Base-by-base conservation (phyloP, 2,888 invertebrate species). In the Sturmia bella region DNA sequence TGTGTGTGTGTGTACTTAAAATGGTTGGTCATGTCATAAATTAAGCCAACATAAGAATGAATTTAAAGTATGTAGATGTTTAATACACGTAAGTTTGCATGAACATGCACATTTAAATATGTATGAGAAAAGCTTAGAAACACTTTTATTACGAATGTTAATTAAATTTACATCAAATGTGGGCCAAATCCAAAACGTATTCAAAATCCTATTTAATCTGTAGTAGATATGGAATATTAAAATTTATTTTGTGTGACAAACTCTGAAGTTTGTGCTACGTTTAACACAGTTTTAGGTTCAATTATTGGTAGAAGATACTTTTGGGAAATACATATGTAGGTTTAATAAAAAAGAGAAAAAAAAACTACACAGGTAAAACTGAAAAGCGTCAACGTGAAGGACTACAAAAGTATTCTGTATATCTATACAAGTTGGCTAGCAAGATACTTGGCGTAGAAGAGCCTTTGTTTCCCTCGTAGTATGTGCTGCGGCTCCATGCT, bases 151-250 rank as follows among this genome's bases (percentile, higher is more conserved):
- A 64, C 59, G 57, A 74, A 75, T 73, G 69, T 70, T 78, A 78
- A 78, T 78, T 78, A 75, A 78, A 50, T 78, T 78, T 57, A 70
- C 24, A 66, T 59, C 50, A 74, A 21, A 78, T 70, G 39, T 75
- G 52, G 82, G 82, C 78, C 74, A 78, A 72, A 72, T 63, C 27
- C 39, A 68, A 50, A 70, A 17, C 37, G 11, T 32, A 64, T 61
- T 21, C 27, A 66, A 52, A 59, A 7, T 11, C 27, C 21, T 12
- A 59, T 43, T 56, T 48, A 61, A 57, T 39, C 5, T 41, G 11
- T 52, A 56, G 15, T 37, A 21, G 5, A 21, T 39, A 7, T 32
- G 7, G 0, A 4, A 27, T 39, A 3, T 21, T 39, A 19, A 13
- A 57, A 13, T 15, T 37, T 50, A 6, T 7, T 3, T 21, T 3